These are phyloP conservation scores for Nibea coibor DNA, from an alignment of 2,113 vertebrate genomes.

Conservation along the genomic window DNA sequence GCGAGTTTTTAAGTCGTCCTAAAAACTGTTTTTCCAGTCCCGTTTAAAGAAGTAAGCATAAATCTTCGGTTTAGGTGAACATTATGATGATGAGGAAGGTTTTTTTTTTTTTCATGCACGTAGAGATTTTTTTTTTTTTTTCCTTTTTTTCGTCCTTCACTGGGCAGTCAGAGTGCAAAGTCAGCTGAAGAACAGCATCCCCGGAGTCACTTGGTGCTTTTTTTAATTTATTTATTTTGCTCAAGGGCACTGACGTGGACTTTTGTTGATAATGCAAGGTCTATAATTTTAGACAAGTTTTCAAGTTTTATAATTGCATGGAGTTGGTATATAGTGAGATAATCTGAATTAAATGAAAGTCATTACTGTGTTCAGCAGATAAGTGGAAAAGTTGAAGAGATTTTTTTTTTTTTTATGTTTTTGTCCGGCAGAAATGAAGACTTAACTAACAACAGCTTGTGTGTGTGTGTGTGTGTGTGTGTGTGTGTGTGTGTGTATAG, in stretches of 20 bases:
- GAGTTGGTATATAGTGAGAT: not conserved
- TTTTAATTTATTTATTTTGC: not conserved
- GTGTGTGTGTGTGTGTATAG: not conserved
- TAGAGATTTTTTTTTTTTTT: not conserved
- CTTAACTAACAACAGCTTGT: not conserved
- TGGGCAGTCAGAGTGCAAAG: slow-evolving; percentile 9
- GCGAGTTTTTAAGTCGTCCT: not conserved
- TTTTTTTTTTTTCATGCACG: not conserved
- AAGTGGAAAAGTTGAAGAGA: not conserved
- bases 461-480: too few species aligned
- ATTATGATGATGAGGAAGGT: not conserved
- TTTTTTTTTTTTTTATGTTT: not conserved
- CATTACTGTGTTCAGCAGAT: slow-evolving; percentile 7
- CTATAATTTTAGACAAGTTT: slow-evolving; percentile 25
- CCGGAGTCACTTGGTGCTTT: not conserved
- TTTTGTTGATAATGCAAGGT: slow-evolving; percentile 35
- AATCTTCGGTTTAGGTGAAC: not conserved
- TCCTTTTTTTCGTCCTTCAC: not conserved
- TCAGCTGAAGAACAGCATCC: slow-evolving; percentile 7
- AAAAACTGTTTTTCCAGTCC: not conserved
- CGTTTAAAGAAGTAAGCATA: not conserved
- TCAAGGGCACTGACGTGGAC: slow-evolving; percentile 3
- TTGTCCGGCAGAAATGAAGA: not conserved
- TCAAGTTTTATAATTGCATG: slow-evolving; percentile 21
- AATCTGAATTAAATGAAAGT: slow-evolving; percentile 4